phyloP scores from a whole-genome alignment of 2,888 invertebrate genomes.

The Folsomia candida region DNA sequence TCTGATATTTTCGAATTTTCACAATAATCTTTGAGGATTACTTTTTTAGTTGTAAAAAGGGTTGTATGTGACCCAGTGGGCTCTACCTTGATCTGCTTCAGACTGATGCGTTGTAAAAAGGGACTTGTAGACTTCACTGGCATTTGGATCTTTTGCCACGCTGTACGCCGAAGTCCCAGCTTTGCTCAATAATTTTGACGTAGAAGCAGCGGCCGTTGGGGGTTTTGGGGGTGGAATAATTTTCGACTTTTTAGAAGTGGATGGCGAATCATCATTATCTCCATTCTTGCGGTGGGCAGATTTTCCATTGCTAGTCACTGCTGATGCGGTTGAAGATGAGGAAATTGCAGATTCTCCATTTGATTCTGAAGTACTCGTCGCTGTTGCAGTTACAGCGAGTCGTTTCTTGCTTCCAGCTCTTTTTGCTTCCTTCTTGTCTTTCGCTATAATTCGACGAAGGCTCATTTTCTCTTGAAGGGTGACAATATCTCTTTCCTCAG shows the following conservation, averaged over 20 bases:
- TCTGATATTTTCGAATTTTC: too few relatives aligned
- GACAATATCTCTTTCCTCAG: conserved; percentile 70
- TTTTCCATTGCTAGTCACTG: background rate
- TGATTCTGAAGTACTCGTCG: conserved; percentile 25
- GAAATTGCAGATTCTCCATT: background rate
- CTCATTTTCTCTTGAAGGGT: conserved; percentile 66
- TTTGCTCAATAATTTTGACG: conserved; percentile 11
- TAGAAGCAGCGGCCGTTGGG: conserved; percentile 5
- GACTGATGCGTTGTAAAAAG: conserved; percentile 86
- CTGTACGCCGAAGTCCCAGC: conserved; percentile 61
- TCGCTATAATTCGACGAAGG: conserved; percentile 66
- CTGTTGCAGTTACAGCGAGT: conserved; percentile 48
- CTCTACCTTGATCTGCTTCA: conserved; percentile 80
- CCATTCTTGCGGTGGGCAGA: background rate
- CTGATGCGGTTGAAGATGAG: background rate
- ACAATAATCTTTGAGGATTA: too few relatives aligned
- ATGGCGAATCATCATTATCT: background rate
- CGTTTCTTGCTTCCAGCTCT: conserved; percentile 51
- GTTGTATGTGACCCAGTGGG: conserved; percentile 98
- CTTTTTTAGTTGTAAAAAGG: conserved; percentile 81
- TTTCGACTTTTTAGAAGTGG: conserved; percentile 33
- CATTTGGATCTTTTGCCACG: conserved; percentile 85
- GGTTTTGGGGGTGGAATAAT: conserved; percentile 8
- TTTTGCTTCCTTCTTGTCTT: conserved; percentile 66
- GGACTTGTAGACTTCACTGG: conserved; percentile 88